Conservation (phyloP, 64 coral and sea anemone genomes). For the Porites lutea region DNA sequence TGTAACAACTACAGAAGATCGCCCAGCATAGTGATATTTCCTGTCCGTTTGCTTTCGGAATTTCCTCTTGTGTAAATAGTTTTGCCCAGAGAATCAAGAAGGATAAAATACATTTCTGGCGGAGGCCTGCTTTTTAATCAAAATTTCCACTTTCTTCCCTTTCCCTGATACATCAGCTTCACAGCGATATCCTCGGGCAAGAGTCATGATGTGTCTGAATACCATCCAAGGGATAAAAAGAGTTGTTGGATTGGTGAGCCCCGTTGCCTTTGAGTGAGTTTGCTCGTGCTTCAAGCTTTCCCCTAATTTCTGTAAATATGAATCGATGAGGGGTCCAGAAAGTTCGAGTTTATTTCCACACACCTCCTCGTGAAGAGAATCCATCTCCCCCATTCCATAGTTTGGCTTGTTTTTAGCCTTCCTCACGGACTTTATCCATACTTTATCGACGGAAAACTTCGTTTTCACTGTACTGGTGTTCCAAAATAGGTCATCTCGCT, state of each 20-base stretch:
- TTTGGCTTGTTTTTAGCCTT: slow-evolving; percentile 27
- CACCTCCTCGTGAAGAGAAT: slow-evolving; percentile 36
- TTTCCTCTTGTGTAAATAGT: neutral
- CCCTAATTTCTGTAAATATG: slow-evolving; percentile 23
- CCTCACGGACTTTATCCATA: slow-evolving; percentile 20
- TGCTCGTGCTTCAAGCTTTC: slow-evolving; percentile 15
- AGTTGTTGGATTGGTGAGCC: slow-evolving; percentile 22
- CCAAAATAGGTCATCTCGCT: slow-evolving; percentile 58
- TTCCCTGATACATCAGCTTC: neutral
- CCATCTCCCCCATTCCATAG: slow-evolving; percentile 60
- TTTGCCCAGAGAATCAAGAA: slow-evolving; percentile 34
- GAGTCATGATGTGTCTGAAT: slow-evolving; percentile 47
- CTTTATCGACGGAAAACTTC: slow-evolving; percentile 23
- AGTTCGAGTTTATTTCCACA: slow-evolving; percentile 53
- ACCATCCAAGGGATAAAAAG: slow-evolving; percentile 63
- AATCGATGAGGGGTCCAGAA: slow-evolving; percentile 39
- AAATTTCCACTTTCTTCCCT: slow-evolving; percentile 36
- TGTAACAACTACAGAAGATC: slow-evolving; percentile 30
- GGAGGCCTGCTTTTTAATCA: neutral
- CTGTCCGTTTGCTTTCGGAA: neutral
- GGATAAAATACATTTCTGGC: slow-evolving; percentile 26
- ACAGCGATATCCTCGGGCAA: slow-evolving; percentile 24
- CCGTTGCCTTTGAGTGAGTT: slow-evolving; percentile 46
- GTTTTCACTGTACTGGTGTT: slow-evolving; percentile 12
- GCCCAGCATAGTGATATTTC: neutral